Conservation (phyloP, 2,113 vertebrate species). For the Thinocorus orbignyianus region DNA sequence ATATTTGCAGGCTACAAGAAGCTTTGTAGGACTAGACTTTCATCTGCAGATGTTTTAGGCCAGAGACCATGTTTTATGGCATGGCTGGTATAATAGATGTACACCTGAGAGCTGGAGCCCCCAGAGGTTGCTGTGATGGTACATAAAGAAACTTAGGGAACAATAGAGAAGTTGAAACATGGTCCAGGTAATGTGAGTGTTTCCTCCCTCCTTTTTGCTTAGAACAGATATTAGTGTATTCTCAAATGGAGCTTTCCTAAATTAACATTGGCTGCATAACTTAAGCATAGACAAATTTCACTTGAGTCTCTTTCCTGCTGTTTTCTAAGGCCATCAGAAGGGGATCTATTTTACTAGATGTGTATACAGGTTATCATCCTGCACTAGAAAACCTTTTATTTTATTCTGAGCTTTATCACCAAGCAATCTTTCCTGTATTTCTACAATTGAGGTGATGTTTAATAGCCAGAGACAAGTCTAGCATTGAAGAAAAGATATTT, state of each 20-base stretch:
- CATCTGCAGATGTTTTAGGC: neutral
- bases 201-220: neutral
- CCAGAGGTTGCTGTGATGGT: neutral
- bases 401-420: neutral
- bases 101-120: neutral
- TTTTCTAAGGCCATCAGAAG: neutral
- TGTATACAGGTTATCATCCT: fast-evolving
- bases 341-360: neutral
- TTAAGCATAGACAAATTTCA: neutral
- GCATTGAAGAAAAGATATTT: neutral
- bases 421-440: neutral
- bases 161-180: neutral
- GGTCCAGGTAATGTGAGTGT: neutral
- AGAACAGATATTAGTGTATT: neutral
- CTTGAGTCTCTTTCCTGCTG: neutral
- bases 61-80: neutral
- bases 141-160: neutral
- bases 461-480: conserved; percentile 7
- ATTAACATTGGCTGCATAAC: neutral
- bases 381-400: neutral
- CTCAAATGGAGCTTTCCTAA: neutral
- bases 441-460: neutral
- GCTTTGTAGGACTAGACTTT: neutral
- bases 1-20: neutral
- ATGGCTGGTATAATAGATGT: neutral